A percentile compares a stretch with the other conserved stretches of the same genome.
phyloP scores from a whole-genome alignment of 1,140 invertebrate genomes.

The Eciton burchellii region DNA sequence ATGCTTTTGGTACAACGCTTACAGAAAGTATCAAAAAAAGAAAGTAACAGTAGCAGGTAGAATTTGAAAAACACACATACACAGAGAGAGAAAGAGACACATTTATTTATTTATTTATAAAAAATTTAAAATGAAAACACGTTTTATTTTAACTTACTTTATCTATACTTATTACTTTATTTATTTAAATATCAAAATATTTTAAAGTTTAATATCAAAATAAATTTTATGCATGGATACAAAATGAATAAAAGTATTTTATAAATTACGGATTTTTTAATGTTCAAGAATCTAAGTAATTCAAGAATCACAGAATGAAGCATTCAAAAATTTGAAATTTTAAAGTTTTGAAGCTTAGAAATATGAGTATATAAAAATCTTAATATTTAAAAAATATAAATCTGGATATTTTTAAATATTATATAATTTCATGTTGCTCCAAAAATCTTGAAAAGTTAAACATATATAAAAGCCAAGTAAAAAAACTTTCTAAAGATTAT shows the following conservation, averaged over 20 bases:
- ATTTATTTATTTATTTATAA: not conserved
- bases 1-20: constrained; percentile 45
- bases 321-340: not conserved
- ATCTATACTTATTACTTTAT: constrained; percentile 41
- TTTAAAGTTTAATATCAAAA: constrained; percentile 24
- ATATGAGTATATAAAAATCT: constrained; percentile 5
- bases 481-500: constrained; percentile 4
- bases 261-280: not conserved
- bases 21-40: constrained; percentile 25
- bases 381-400: not conserved
- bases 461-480: not conserved
- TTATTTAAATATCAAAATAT: constrained; percentile 11
- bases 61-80: constrained; percentile 18
- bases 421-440: not conserved
- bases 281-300: not conserved
- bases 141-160: constrained; percentile 34
- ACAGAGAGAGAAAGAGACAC: too few species aligned
- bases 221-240: constrained; percentile 18
- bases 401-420: not conserved
- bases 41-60: constrained; percentile 55
- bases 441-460: not conserved
- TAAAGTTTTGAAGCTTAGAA: constrained; percentile 1
- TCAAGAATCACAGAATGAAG: not conserved
- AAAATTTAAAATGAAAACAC: constrained; percentile 12
- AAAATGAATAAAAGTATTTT: not conserved